Conservation (phyloP, 2,113 vertebrate genomes). For the Cavia aperea region DNA sequence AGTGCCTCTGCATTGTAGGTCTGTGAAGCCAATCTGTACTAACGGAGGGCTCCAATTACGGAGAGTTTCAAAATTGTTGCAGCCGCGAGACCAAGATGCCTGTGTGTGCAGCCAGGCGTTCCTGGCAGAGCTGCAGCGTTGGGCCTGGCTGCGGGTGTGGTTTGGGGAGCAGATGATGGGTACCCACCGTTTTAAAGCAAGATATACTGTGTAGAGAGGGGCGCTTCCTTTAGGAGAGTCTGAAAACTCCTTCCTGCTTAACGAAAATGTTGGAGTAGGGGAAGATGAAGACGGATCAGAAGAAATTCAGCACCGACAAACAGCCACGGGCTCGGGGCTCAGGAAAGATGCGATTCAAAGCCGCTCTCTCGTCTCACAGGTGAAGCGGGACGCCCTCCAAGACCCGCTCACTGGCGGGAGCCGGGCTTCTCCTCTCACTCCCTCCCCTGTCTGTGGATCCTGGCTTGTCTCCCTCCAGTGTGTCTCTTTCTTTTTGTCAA, state of each 20-base stretch:
- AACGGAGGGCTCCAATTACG: background rate
- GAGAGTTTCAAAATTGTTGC: background rate
- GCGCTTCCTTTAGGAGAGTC: background rate
- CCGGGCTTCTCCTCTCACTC: background rate
- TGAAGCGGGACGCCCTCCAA: background rate
- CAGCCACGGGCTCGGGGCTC: background rate
- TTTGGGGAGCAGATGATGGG: background rate
- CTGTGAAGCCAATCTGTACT: background rate
- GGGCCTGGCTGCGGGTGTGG: background rate
- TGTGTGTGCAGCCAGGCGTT: background rate
- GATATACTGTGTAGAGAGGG: background rate
- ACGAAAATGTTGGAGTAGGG: background rate
- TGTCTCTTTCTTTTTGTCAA: background rate
- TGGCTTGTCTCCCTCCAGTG: background rate
- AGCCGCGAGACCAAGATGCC: background rate
- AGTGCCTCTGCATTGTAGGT: background rate
- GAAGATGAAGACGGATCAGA: background rate
- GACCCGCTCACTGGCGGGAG: rapidly evolving
- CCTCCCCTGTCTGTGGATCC: rapidly evolving
- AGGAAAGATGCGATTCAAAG: rapidly evolving
- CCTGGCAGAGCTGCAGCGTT: background rate
- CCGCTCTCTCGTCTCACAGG: background rate
- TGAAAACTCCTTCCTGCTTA: background rate
- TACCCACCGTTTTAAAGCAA: background rate
- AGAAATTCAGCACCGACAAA: background rate